phyloP scores from a whole-genome alignment of 2,888 invertebrate species.

The Oscheius sp. region DNA sequence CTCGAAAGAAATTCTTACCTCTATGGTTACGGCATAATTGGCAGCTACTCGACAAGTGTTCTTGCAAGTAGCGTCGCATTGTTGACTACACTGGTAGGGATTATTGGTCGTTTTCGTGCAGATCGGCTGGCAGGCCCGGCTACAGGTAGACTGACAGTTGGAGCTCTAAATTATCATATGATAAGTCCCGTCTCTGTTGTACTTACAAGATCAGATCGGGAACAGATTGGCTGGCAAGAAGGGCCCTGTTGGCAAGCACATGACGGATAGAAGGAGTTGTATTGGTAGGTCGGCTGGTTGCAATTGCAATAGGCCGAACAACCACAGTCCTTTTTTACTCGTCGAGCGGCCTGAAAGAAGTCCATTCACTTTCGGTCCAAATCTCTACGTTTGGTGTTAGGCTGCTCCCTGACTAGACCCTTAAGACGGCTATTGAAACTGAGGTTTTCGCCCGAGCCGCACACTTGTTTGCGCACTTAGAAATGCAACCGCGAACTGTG shows the following conservation, averaged over 20 bases:
- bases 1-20: conserved; percentile 14
- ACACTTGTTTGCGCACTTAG: conserved; percentile 36
- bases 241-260: conserved; percentile 55
- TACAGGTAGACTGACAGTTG: conserved; percentile 52
- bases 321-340: conserved; percentile 54
- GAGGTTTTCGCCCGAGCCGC: conserved; percentile 30
- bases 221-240: conserved; percentile 50
- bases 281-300: conserved; percentile 43
- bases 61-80: conserved; percentile 48
- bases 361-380: neutral
- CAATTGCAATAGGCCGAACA: conserved; percentile 58
- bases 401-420: conserved; percentile 6
- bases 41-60: conserved; percentile 50
- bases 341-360: conserved; percentile 44
- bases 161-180: conserved; percentile 38
- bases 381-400: neutral
- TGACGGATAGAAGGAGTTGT: conserved; percentile 40
- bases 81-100: conserved; percentile 44
- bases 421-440: conserved; percentile 31
- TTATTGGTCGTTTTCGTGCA: conserved; percentile 49
- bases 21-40: conserved; percentile 43
- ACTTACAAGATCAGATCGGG: conserved; percentile 47
- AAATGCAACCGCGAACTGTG: conserved; percentile 37
- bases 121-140: conserved; percentile 51
- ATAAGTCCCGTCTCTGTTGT: neutral